Conservation (phyloP, 2,113 vertebrate genomes). For the Podarcis muralis region DNA sequence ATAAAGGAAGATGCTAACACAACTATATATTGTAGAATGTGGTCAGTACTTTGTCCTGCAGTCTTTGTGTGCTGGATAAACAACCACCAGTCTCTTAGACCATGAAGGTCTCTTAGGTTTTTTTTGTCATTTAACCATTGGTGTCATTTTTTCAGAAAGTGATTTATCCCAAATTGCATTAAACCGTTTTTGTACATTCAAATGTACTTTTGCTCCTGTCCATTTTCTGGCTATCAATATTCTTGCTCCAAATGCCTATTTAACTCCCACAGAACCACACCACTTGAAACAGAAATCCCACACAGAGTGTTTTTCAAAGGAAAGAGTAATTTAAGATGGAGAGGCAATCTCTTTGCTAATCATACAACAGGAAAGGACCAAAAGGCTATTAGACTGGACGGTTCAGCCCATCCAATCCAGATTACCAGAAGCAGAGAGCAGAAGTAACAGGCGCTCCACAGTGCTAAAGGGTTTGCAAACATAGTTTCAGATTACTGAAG, state of each 20-base stretch:
- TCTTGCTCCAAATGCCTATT: neutral
- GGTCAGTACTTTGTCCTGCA: too few species aligned
- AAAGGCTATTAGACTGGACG: neutral
- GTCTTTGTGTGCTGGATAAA: too few species aligned
- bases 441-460: neutral
- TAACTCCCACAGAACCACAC: rapidly evolving
- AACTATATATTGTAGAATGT: too few species aligned
- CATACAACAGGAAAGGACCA: neutral
- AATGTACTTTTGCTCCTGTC: too few species aligned
- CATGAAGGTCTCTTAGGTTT: too few species aligned
- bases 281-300: neutral
- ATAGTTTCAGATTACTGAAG: neutral
- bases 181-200: too few species aligned
- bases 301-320: neutral
- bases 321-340: neutral
- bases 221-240: too few species aligned
- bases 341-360: neutral
- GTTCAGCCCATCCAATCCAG: neutral
- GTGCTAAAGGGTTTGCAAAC: neutral
- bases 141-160: too few species aligned
- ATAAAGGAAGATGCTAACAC: too few species aligned
- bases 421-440: neutral
- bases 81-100: too few species aligned
- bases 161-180: too few species aligned
- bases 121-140: too few species aligned